Evolutionary conservation across 1,140 invertebrate genomes (phyloP).

Genomic region (Acarapis woodi): DNA sequence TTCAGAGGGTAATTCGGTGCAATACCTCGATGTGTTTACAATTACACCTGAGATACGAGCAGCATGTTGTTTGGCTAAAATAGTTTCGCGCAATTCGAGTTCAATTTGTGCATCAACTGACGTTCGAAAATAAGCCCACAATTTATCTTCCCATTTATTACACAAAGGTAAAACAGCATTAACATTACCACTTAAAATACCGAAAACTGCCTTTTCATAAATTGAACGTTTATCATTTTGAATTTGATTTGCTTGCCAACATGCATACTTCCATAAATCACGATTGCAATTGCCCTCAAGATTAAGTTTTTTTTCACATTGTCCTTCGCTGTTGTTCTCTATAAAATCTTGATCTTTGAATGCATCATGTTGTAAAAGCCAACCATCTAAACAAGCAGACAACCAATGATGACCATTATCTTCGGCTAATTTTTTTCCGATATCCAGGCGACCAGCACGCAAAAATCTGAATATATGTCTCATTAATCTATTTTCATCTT

Average conservation of each 20-base stretch:
- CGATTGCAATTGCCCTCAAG: slow-evolving; percentile 53
- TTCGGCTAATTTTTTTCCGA: slow-evolving; percentile 38
- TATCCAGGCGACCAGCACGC: slow-evolving; percentile 48
- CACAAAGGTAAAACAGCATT: slow-evolving; percentile 37
- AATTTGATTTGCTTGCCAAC: slow-evolving; percentile 37
- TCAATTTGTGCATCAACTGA: slow-evolving; percentile 60
- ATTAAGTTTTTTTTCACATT: slow-evolving; percentile 10
- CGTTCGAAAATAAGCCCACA: slow-evolving; percentile 33
- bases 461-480: slow-evolving; percentile 39
- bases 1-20: slow-evolving; percentile 30
- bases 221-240: slow-evolving; percentile 16
- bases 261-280: slow-evolving; percentile 65
- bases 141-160: slow-evolving; percentile 50
- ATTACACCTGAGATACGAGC: neutral
- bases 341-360: slow-evolving; percentile 27
- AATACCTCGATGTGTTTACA: slow-evolving; percentile 12
- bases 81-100: slow-evolving; percentile 27
- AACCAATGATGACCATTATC: slow-evolving; percentile 63
- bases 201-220: slow-evolving; percentile 30
- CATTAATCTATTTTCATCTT: slow-evolving; percentile 49
- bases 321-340: slow-evolving; percentile 17
- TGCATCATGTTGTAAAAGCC: slow-evolving; percentile 52
- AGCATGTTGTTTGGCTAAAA: slow-evolving; percentile 12
- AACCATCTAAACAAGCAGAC: slow-evolving; percentile 60
- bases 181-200: slow-evolving; percentile 51